Evolutionary conservation across 2,888 invertebrate species (phyloP).

Genomic region (Lymantria monacha): DNA sequence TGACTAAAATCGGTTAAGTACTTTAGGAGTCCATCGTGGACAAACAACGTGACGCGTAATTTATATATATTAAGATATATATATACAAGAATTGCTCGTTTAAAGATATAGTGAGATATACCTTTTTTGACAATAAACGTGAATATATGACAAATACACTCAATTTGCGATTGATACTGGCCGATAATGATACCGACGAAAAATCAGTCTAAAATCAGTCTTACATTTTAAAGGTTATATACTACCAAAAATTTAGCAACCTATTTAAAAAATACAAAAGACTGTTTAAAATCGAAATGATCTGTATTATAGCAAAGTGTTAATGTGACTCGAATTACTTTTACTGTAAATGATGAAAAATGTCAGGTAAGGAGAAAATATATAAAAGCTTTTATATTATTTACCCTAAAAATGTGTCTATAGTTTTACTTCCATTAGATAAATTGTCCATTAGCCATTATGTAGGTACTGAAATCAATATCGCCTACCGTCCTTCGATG

Average conservation of each 20-base stretch:
- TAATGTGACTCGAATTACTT: slow-evolving; percentile 31
- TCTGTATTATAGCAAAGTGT: slow-evolving; percentile 46
- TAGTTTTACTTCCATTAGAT: no score
- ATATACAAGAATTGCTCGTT: no score
- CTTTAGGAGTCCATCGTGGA: no score
- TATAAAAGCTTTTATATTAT: not conserved
- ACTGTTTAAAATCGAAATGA: slow-evolving; percentile 48
- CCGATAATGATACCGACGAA: not conserved
- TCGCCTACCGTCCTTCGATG: no score
- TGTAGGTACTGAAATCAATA: no score
- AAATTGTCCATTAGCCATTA: no score
- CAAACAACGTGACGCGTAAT: no score
- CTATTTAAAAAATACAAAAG: slow-evolving; percentile 41
- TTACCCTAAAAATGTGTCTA: no score
- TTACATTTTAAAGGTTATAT: slow-evolving; percentile 38
- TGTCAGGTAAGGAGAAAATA: slow-evolving; percentile 54
- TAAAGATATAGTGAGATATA: no score
- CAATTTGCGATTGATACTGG: not conserved
- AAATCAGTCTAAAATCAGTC: not conserved
- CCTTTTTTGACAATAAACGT: not conserved
- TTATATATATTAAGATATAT: no score
- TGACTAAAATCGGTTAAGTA: no score
- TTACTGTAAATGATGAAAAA: slow-evolving; percentile 55
- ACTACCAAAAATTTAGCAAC: slow-evolving; percentile 53
- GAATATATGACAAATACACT: not conserved